Evolutionary conservation across 2,888 invertebrate genomes (phyloP).

Genomic region (Sisyra terminalis): DNA sequence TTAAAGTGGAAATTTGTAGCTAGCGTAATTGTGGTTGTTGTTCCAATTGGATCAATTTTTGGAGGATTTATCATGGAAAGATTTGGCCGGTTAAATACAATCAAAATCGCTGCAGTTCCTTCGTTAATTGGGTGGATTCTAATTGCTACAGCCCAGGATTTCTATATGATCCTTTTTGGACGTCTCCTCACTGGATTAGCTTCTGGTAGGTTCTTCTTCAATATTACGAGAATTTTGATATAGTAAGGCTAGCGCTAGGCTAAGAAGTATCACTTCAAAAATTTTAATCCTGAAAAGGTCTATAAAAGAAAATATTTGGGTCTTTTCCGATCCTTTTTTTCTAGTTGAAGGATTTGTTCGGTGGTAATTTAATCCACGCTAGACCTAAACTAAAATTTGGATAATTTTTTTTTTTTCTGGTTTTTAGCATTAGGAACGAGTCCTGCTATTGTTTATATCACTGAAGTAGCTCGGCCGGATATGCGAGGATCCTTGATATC

Average conservation of each 20-base stretch:
- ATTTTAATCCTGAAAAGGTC: too few species aligned
- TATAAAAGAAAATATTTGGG: too few species aligned
- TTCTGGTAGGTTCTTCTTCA: slow-evolving; percentile 22
- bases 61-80: slow-evolving; percentile 38
- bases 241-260: too few species aligned
- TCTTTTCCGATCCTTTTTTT: too few species aligned
- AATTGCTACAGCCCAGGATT: slow-evolving; percentile 31
- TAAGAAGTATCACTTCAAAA: too few species aligned
- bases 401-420: too few species aligned
- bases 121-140: slow-evolving; percentile 35
- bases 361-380: too few species aligned
- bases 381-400: too few species aligned
- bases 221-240: too few species aligned
- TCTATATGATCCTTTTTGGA: slow-evolving; percentile 33
- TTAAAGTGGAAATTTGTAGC: slow-evolving; percentile 30
- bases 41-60: slow-evolving; percentile 34
- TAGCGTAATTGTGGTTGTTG: slow-evolving; percentile 35
- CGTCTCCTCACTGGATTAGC: slow-evolving; percentile 36
- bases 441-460: slow-evolving; percentile 43
- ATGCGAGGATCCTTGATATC: slow-evolving; percentile 41
- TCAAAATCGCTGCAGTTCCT: slow-evolving; percentile 37
- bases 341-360: too few species aligned
- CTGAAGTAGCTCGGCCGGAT: slow-evolving; percentile 40
- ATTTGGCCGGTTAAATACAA: slow-evolving; percentile 34
- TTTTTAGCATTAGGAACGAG: slow-evolving; percentile 35